Base-by-base conservation (phyloP, 2,113 vertebrate genomes). In the Antigone vipio region DNA sequence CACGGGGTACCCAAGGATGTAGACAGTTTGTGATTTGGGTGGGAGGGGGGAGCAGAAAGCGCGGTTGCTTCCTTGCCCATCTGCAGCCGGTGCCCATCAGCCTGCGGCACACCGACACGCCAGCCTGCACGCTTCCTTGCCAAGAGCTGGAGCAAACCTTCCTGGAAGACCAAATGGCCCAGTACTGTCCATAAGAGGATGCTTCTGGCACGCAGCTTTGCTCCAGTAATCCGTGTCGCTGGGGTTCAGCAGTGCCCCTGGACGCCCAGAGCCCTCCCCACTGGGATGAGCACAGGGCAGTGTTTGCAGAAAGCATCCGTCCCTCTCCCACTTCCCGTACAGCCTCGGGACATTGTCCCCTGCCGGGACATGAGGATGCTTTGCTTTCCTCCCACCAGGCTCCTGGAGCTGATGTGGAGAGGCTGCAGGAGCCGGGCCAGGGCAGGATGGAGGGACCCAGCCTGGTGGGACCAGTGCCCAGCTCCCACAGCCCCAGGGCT, bases 301-400 rank as follows among this genome's bases (percentile, higher is more conserved):
- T 47, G 24, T 86, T 79, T 40, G 49, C 58, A 72, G 87, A 73
- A 77, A 69, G 15, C 27, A 6, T 52, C 81, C 56, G 21, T 18
- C 42, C 2, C 0, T 81, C 50, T 78, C 20, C 45, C 22, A 17
- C 9, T 27, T 81, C 34, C 21, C 15, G 0, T 32, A 47, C 0
- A 0, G 49, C 32, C 47, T 63, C 3, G 3, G 58, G 49, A 49
- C 32, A 21, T 6, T 45, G 52, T 35, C 66, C 12, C 38, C n/a
- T 75, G 52, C 35, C 47, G 83, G 80, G 50, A 38, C 40, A 71
- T 3, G 32, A 75, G 16, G 32, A 52, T 11, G 8, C 8, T 86
- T 83, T 2, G 6, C 35, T 49, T 82, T 91, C 12, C 12, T 72
- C 66, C 74, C 47, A 75, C 24, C 35, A 23, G 2, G 11, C 53